Evolutionary conservation across 2,113 vertebrate species (phyloP).

Genomic region (Pedetes capensis): DNA sequence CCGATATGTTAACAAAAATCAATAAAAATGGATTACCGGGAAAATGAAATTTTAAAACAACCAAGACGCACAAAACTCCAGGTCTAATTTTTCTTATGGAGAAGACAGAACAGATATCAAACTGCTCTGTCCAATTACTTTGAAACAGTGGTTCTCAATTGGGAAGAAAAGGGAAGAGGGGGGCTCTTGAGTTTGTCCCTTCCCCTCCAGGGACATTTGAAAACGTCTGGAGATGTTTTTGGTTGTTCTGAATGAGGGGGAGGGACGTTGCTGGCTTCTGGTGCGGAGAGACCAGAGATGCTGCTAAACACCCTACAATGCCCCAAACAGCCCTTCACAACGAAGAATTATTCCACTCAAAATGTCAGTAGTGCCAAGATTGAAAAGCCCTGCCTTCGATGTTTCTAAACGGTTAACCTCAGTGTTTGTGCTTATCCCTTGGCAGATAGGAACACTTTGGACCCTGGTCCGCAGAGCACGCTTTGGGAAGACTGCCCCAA

Average conservation of each 20-base stretch:
- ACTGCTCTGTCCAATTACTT: conserved; percentile 2
- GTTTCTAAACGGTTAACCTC: neutral
- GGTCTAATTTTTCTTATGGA: neutral
- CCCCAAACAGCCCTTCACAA: neutral
- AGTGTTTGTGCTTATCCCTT: neutral
- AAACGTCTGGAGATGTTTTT: neutral
- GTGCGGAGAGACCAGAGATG: neutral
- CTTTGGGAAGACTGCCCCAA: neutral
- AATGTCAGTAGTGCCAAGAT: neutral
- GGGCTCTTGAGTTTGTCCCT: no score
- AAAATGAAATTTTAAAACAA: conserved; percentile 50
- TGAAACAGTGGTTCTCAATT: neutral
- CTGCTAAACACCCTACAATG: neutral
- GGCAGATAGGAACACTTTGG: neutral
- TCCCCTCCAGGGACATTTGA: neutral
- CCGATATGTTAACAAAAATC: conserved; percentile 41
- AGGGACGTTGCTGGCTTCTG: neutral
- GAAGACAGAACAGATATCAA: neutral
- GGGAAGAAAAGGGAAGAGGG: no score
- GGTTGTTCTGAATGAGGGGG: neutral
- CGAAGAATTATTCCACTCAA: neutral
- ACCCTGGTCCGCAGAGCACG: neutral
- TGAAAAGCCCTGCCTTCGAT: neutral
- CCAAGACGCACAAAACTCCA: conserved; percentile 18
- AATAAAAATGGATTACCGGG: conserved; percentile 55